Percentiles rank a stretch among this genome's conserved stretches.
Conservation (phyloP, 1,140 invertebrate species). For the Nasonia vitripennis region DNA sequence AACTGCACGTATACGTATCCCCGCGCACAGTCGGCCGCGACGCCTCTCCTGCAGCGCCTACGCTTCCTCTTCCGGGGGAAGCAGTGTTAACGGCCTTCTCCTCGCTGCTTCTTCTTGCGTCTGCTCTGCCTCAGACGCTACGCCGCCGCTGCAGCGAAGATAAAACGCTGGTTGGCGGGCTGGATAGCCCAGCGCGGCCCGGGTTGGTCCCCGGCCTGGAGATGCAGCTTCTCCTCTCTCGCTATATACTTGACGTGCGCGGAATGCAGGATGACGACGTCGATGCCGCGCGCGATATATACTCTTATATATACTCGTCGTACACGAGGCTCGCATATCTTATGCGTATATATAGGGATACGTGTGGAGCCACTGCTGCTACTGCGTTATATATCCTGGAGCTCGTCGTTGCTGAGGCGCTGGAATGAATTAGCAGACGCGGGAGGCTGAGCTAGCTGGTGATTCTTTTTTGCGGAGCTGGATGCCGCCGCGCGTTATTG, state of each 20-base stretch:
- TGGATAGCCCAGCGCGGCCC: neutral
- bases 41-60: neutral
- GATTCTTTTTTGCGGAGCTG: too few relatives aligned
- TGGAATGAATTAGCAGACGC: constrained; percentile 24
- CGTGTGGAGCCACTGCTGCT: neutral
- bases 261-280: constrained; percentile 29
- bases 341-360: constrained; percentile 28
- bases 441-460: neutral
- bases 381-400: neutral
- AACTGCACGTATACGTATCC: neutral
- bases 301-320: neutral
- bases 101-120: constrained; percentile 3
- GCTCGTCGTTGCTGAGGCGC: neutral
- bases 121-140: neutral
- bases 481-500: too few relatives aligned
- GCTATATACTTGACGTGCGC: constrained; percentile 1
- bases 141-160: constrained; percentile 8
- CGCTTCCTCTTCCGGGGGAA: neutral
- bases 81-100: neutral
- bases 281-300: neutral
- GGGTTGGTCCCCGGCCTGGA: neutral
- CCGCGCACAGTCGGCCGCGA: too few relatives aligned
- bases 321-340: constrained; percentile 3
- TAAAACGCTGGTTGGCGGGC: constrained; percentile 13
- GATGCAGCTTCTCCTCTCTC: neutral